phyloP scores from a whole-genome alignment of 2,888 invertebrate species.

The Helicoverpa assulta region DNA sequence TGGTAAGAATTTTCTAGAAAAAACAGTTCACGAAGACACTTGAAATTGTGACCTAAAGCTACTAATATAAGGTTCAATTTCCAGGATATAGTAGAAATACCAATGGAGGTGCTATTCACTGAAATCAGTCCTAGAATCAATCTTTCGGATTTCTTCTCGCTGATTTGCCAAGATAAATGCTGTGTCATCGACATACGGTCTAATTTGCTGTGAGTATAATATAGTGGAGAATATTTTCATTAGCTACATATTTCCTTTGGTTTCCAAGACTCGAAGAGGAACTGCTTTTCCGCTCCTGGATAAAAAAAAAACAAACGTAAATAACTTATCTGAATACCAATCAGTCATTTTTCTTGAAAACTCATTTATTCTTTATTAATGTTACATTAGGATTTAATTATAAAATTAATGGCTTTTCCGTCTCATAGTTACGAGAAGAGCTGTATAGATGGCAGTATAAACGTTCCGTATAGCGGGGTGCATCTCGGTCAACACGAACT shows the following conservation, averaged over 20 bases:
- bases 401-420: not conserved
- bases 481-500: conserved; percentile 92
- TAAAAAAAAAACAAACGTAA: too few species aligned
- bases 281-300: too few species aligned
- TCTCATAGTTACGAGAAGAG: conserved; percentile 93
- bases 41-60: too few species aligned
- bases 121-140: conserved; percentile 96
- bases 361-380: too few species aligned
- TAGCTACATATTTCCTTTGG: conserved; percentile 29
- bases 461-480: conserved; percentile 96
- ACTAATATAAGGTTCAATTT: conserved; percentile 59
- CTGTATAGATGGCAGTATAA: conserved; percentile 95
- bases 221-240: too few species aligned
- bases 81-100: conserved; percentile 93
- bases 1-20: conserved; percentile 70
- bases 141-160: conserved; percentile 94
- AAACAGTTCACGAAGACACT: too few species aligned
- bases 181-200: conserved; percentile 87
- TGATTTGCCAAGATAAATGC: conserved; percentile 91
- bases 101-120: conserved; percentile 92
- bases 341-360: not conserved
- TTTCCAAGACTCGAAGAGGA: not conserved
- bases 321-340: too few species aligned
- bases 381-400: too few species aligned
- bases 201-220: conserved; percentile 83